A percentile compares a stretch with the other conserved stretches of the same genome.
Evolutionary conservation across 2,797 vertebrate species (phyloP).

Genomic region (Decapterus maruadsi): DNA sequence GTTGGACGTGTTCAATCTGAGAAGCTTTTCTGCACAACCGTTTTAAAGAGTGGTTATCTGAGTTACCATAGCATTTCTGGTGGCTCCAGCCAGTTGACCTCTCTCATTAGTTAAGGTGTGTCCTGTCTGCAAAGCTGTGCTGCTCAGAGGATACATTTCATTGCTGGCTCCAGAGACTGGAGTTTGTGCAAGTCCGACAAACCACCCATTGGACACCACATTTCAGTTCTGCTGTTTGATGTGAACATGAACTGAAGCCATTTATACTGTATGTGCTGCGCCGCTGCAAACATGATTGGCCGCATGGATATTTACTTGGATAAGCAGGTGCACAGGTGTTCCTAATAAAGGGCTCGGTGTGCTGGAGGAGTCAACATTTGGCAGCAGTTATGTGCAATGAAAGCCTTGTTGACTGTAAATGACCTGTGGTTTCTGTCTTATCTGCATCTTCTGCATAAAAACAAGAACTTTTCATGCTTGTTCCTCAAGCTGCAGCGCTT

Average conservation of each 20-base stretch:
- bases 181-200: background rate
- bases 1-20: too few relatives aligned
- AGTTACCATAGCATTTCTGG: too few relatives aligned
- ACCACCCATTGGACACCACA: too few relatives aligned
- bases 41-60: too few relatives aligned
- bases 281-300: background rate
- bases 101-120: background rate
- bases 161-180: too few relatives aligned
- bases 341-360: background rate
- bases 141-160: background rate
- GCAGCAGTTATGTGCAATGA: background rate
- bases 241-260: background rate
- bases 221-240: background rate
- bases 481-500: constrained; percentile 40
- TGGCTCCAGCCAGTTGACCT: background rate
- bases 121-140: background rate
- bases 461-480: constrained; percentile 31
- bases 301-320: background rate
- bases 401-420: constrained; percentile 22
- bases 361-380: constrained; percentile 11
- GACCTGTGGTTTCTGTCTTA: background rate
- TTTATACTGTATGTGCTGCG: background rate
- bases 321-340: background rate
- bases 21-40: too few relatives aligned
- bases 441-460: constrained; percentile 26